Percentiles rank a stretch among this genome's conserved stretches.
Conservation (phyloP, 2,888 invertebrate genomes). For the Ferdinandea cuprea region DNA sequence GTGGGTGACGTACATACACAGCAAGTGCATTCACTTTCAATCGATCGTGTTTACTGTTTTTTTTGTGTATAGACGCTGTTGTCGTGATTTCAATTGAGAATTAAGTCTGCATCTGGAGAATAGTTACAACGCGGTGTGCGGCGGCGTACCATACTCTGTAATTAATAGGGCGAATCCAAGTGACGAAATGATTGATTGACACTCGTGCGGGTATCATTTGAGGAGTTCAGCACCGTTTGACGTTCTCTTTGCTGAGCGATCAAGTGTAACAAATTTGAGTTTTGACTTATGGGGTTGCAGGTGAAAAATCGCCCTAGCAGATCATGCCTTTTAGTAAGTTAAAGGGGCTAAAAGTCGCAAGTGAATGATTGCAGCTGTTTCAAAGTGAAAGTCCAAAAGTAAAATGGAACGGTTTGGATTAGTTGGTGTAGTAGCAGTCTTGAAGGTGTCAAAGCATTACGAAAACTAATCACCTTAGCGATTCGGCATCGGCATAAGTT, state of each 20-base stretch:
- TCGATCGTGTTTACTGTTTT: conserved; percentile 44
- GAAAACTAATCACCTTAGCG: neutral
- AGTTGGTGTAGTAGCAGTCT: too few relatives aligned
- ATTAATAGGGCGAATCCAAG: conserved; percentile 69
- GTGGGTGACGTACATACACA: neutral
- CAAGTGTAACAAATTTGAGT: conserved; percentile 18
- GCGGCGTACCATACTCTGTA: conserved; percentile 34
- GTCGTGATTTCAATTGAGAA: conserved; percentile 22
- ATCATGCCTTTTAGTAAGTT: conserved; percentile 2
- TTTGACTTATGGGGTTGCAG: neutral
- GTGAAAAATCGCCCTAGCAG: conserved; percentile 38
- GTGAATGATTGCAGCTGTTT: neutral
- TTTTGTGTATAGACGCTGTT: neutral
- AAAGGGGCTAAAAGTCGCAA: conserved; percentile 1
- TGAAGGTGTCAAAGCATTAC: neutral
- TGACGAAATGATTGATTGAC: conserved; percentile 74
- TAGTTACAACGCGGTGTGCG: conserved; percentile 20
- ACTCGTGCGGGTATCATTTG: conserved; percentile 62
- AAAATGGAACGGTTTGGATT: too few relatives aligned
- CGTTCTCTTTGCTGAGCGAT: conserved; percentile 15
- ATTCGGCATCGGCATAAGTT: neutral
- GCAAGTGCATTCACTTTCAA: conserved; percentile 69
- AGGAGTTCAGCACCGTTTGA: conserved; percentile 7
- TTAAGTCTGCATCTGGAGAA: conserved; percentile 42
- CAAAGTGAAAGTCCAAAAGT: conserved; percentile 34